Conservation (phyloP, 1,140 invertebrate species). For the Pararge aegeria region DNA sequence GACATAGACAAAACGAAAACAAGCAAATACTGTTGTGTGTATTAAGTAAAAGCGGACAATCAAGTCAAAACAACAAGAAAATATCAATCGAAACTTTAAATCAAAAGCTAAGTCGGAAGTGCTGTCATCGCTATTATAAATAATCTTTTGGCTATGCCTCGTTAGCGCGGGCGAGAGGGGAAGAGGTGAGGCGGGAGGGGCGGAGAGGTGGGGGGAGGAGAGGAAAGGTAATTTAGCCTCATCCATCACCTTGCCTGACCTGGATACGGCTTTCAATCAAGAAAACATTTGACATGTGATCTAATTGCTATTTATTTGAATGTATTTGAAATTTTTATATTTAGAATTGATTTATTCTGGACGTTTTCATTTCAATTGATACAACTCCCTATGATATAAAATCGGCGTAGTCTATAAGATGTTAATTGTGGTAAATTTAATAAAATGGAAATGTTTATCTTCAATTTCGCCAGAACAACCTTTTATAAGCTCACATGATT, state of each 20-base stretch:
- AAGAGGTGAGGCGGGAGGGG: conserved; percentile 19
- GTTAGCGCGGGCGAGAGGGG: conserved; percentile 44
- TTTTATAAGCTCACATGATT: no score
- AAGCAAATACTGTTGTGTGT: no score
- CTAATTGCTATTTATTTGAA: conserved; percentile 31
- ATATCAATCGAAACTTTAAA: conserved; percentile 30
- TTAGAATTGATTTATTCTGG: not conserved
- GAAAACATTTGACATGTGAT: conserved; percentile 33
- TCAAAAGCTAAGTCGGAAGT: conserved; percentile 55
- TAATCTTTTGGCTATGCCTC: conserved; percentile 65
- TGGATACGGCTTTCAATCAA: conserved; percentile 65
- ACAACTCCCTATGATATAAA: no score
- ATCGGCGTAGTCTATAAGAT: no score
- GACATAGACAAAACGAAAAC: no score
- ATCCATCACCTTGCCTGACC: conserved; percentile 65
- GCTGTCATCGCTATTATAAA: conserved; percentile 68
- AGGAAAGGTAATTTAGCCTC: conserved; percentile 59
- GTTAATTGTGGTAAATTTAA: no score
- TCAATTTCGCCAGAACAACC: no score
- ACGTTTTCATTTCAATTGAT: not conserved
- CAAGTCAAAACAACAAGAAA: conserved; percentile 12
- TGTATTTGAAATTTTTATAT: not conserved
- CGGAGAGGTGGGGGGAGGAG: conserved; percentile 33
- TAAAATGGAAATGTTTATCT: no score
- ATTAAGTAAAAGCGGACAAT: no score